phyloP scores from a whole-genome alignment of 2,113 vertebrate genomes.

The Pangasianodon gigas region DNA sequence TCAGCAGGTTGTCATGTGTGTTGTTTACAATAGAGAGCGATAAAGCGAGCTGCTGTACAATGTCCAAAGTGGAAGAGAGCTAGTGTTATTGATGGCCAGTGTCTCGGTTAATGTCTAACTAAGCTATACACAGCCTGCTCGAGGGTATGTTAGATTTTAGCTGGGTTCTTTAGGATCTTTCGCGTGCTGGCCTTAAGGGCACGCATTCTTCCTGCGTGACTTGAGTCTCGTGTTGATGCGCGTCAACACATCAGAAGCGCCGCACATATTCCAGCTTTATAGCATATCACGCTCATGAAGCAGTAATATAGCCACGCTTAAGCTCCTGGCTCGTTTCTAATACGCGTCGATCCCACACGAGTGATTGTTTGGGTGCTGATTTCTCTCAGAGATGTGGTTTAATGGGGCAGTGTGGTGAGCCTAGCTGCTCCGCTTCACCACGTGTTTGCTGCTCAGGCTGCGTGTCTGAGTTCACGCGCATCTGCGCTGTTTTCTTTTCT shows the following conservation, averaged over 20 bases:
- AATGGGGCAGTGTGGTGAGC: neutral
- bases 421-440: constrained; percentile 8
- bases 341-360: neutral
- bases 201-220: constrained; percentile 1
- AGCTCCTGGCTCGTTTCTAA: neutral
- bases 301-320: neutral
- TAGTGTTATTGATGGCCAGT: neutral
- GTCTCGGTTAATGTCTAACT: constrained; percentile 31
- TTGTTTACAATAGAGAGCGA: constrained; percentile 25
- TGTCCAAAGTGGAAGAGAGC: constrained; percentile 4
- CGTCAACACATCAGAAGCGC: neutral
- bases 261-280: neutral
- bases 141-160: no score
- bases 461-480: constrained; percentile 9
- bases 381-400: neutral
- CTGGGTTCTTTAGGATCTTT: neutral
- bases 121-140: neutral
- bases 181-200: neutral
- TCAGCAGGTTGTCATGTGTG: constrained; percentile 19
- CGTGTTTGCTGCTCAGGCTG: constrained; percentile 19
- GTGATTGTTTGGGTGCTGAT: neutral
- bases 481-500: constrained; percentile 6
- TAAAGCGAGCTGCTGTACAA: constrained; percentile 1
- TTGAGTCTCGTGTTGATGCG: neutral
- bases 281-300: neutral